These are phyloP conservation scores for Sylvicapra grimmia DNA, from an alignment of 2,113 vertebrate species.

Conservation along the genomic window DNA sequence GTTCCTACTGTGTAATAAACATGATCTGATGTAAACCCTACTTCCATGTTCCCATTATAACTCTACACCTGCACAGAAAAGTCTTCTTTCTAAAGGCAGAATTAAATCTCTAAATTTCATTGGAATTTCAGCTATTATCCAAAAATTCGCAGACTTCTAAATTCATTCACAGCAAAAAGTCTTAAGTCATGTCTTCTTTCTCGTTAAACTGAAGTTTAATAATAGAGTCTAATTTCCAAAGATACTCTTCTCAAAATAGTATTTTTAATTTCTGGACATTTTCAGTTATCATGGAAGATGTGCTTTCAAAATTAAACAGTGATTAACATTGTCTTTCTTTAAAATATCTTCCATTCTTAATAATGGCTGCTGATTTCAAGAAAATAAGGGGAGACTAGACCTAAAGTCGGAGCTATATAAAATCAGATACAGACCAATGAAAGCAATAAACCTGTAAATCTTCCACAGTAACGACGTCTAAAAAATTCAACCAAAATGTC, in stretches of 20 bases:
- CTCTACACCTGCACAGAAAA: background rate
- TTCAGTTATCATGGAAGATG: background rate
- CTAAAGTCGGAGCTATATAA: background rate
- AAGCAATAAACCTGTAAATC: background rate
- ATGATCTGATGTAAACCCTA: background rate
- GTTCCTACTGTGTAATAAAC: background rate
- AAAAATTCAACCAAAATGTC: slow-evolving; percentile 1
- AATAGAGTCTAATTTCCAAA: background rate
- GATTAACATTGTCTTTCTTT: background rate
- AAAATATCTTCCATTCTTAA: background rate
- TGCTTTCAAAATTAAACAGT: background rate
- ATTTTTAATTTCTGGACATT: background rate
- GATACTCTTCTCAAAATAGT: background rate
- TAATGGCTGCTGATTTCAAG: background rate
- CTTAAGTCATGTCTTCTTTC: background rate
- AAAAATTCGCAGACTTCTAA: background rate
- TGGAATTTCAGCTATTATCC: background rate
- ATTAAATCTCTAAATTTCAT: background rate
- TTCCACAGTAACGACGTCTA: background rate
- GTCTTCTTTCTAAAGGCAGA: background rate
- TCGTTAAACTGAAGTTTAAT: background rate
- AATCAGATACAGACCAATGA: background rate
- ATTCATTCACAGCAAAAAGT: background rate
- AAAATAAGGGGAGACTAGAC: background rate
- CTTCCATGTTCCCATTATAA: background rate